phyloP scores from a whole-genome alignment of 2,113 vertebrate species.

The Grus americana region DNA sequence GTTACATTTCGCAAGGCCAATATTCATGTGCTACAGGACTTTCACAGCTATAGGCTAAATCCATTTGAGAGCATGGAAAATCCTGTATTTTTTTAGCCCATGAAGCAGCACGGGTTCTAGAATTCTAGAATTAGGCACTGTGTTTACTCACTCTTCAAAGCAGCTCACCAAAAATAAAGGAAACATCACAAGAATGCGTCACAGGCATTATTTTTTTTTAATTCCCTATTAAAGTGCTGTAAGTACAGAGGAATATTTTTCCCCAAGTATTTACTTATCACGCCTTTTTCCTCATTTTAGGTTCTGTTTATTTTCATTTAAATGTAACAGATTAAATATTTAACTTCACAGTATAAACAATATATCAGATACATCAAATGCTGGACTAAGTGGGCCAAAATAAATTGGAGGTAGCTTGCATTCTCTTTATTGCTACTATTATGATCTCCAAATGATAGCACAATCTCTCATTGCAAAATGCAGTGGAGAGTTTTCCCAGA shows the following conservation, averaged over 20 bases:
- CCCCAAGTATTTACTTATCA: constrained; percentile 1
- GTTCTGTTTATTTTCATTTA: constrained; percentile 36
- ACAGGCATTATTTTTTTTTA: background rate
- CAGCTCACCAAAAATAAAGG: background rate
- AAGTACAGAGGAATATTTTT: background rate
- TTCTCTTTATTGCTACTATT: background rate
- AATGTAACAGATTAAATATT: constrained; percentile 24
- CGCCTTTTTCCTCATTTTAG: background rate
- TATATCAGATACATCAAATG: background rate
- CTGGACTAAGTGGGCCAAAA: constrained; percentile 14
- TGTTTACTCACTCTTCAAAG: background rate
- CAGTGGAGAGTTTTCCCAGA: background rate
- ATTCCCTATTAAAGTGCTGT: background rate
- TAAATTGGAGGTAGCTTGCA: background rate
- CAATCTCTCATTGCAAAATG: background rate
- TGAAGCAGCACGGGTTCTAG: background rate
- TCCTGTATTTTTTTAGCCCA: background rate
- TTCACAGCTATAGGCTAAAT: background rate
- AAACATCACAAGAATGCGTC: background rate
- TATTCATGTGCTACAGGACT: background rate
- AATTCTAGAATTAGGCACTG: background rate
- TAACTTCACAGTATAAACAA: constrained; percentile 20
- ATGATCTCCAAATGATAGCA: background rate
- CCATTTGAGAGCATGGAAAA: background rate
- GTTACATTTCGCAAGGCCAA: background rate